Evolutionary conservation across 2,113 vertebrate species (phyloP).

Genomic region (Grallaria varia): DNA sequence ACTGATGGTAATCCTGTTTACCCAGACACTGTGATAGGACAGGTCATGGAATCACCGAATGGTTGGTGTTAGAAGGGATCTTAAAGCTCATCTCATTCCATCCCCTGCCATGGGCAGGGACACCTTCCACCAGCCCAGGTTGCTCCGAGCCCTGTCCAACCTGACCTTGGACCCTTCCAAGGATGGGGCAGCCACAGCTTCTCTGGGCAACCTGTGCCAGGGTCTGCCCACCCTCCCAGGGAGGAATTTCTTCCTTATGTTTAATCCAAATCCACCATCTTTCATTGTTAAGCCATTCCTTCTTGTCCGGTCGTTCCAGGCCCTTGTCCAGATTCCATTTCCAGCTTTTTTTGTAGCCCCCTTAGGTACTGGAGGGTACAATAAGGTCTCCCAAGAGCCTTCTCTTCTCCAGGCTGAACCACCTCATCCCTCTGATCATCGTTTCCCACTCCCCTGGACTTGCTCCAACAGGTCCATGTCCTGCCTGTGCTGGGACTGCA

Average conservation of each 20-base stretch:
- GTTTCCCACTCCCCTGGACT: not conserved
- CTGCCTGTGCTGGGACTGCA: not conserved
- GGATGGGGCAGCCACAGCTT: not conserved
- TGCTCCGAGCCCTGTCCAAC: not conserved
- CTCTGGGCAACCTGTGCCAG: not conserved
- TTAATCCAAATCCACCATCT: not conserved
- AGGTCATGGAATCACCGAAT: not conserved
- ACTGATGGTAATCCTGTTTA: not conserved
- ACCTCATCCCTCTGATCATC: not conserved
- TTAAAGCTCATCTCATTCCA: not conserved
- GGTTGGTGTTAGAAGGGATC: not conserved
- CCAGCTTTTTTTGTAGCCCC: rapidly evolving
- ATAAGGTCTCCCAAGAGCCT: not conserved
- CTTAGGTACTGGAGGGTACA: not conserved
- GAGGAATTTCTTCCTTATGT: not conserved
- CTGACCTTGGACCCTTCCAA: not conserved
- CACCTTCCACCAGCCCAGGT: not conserved
- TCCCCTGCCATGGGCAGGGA: not conserved
- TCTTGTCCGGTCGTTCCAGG: not conserved
- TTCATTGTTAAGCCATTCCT: not conserved
- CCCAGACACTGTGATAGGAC: not conserved
- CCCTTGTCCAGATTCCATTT: not conserved
- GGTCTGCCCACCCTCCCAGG: not conserved
- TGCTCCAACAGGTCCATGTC: not conserved
- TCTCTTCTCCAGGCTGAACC: not conserved